These are phyloP conservation scores for Gephyroberyx darwinii DNA, from an alignment of 2,797 vertebrate genomes.

Conservation along the genomic window DNA sequence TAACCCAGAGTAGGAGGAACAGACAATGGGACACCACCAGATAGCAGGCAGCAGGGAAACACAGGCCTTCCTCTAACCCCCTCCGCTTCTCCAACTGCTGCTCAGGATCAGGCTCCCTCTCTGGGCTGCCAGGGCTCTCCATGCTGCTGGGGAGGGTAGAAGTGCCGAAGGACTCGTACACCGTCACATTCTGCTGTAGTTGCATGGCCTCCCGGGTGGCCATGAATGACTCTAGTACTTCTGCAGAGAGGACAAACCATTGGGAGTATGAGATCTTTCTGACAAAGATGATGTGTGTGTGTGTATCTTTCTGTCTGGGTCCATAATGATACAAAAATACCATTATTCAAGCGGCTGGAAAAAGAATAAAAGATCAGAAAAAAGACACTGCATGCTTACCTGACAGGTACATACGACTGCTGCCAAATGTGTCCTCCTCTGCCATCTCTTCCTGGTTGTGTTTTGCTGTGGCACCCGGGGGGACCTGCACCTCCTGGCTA, in stretches of 20 bases:
- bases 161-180: slow-evolving; percentile 86
- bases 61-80: slow-evolving; percentile 75
- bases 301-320: not conserved
- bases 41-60: slow-evolving; percentile 82
- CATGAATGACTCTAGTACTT: slow-evolving; percentile 86
- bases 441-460: slow-evolving; percentile 82
- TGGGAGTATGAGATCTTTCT: not conserved
- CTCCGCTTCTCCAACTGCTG: slow-evolving; percentile 71
- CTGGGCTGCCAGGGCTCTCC: slow-evolving; percentile 79
- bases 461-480: slow-evolving; percentile 68
- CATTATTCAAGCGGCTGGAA: too few species aligned
- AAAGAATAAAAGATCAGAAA: not conserved
- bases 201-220: slow-evolving; percentile 86
- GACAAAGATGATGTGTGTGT: not conserved
- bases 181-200: slow-evolving; percentile 84
- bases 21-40: slow-evolving; percentile 83
- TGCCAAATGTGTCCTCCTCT: slow-evolving; percentile 80
- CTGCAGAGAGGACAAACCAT: slow-evolving; percentile 54
- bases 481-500: slow-evolving; percentile 16
- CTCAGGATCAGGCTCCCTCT: slow-evolving; percentile 69
- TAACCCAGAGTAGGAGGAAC: slow-evolving; percentile 83
- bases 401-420: slow-evolving; percentile 83
- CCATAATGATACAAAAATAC: too few species aligned
- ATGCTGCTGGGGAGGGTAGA: slow-evolving; percentile 82
- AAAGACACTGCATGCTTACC: slow-evolving; percentile 68